phyloP scores from a whole-genome alignment of 2,797 vertebrate species.

The Rhynchotus rufescens region DNA sequence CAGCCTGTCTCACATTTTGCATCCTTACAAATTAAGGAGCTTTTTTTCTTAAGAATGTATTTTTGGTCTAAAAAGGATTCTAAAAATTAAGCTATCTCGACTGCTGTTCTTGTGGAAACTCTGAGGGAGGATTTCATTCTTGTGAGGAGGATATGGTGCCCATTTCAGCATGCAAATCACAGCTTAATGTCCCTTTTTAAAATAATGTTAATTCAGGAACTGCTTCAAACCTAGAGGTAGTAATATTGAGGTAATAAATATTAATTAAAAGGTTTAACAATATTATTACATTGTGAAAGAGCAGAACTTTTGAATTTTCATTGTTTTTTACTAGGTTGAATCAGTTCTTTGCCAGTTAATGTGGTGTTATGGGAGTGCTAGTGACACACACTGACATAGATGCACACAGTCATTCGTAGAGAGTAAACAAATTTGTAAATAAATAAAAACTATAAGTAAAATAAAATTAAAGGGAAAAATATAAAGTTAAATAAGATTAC shows the following conservation, averaged over 20 bases:
- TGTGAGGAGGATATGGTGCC: fast-evolving
- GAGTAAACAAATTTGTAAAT: neutral
- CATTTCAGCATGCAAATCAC: neutral
- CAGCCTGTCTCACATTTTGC: too few relatives aligned
- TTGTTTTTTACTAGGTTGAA: neutral
- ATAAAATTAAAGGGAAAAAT: neutral
- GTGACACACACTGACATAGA: neutral
- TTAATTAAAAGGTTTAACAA: neutral
- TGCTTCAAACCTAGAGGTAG: neutral
- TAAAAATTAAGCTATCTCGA: neutral
- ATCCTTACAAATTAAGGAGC: too few relatives aligned
- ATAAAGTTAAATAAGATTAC: neutral
- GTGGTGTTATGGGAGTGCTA: neutral
- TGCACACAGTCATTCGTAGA: neutral
- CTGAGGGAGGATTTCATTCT: neutral
- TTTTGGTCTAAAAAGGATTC: too few relatives aligned
- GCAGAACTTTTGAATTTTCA: neutral
- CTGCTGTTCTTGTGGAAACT: neutral
- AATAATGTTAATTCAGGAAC: neutral
- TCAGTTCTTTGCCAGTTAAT: neutral
- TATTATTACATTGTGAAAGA: neutral
- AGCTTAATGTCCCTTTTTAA: neutral
- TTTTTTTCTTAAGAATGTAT: too few relatives aligned
- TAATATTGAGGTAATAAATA: neutral
- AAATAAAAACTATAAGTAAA: neutral